These are phyloP conservation scores for Pomacea maculata DNA, from an alignment of 1,140 invertebrate species.

Conservation along the genomic window DNA sequence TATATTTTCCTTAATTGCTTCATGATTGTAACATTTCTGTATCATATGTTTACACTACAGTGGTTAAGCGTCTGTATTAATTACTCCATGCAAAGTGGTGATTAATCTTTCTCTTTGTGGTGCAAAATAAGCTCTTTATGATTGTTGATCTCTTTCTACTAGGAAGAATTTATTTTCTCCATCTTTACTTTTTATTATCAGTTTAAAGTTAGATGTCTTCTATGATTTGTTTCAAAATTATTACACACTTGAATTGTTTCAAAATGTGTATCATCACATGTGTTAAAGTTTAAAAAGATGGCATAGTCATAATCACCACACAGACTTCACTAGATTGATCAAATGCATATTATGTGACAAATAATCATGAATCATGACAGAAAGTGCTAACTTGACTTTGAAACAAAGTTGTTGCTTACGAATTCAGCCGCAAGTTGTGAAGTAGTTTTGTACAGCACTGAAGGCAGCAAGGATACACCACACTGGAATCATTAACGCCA, in stretches of 20 bases:
- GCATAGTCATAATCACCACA: background rate
- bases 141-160: too few species aligned
- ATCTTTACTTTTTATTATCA: background rate
- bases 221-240: background rate
- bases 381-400: background rate
- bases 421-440: slow-evolving; percentile 9
- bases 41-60: too few species aligned
- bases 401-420: slow-evolving; percentile 11
- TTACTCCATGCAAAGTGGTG: too few species aligned
- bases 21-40: too few species aligned
- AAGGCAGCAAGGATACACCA: slow-evolving; percentile 29
- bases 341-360: background rate
- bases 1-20: background rate
- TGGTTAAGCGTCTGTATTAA: too few species aligned
- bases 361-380: background rate
- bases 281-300: background rate
- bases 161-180: too few species aligned
- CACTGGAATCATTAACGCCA: slow-evolving; percentile 21
- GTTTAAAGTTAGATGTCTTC: background rate
- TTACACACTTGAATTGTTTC: background rate
- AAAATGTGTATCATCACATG: background rate
- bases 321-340: background rate
- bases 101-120: too few species aligned
- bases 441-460: slow-evolving; percentile 26
- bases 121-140: too few species aligned